These are phyloP conservation scores for Pangasius djambal DNA, from an alignment of 2,797 vertebrate species.

Conservation along the genomic window DNA sequence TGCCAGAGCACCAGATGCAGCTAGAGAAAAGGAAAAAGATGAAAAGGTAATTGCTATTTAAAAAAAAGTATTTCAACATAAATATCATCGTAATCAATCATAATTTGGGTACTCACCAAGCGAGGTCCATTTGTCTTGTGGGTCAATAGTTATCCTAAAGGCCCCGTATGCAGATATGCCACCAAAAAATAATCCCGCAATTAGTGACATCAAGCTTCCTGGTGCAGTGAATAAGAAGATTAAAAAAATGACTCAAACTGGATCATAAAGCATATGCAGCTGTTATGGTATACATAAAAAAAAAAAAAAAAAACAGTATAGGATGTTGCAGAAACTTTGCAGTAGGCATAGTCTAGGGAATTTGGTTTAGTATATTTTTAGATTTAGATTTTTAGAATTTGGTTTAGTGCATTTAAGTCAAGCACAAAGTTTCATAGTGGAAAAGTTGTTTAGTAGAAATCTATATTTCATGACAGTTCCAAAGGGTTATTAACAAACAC, in stretches of 20 bases:
- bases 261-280: not conserved
- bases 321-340: not conserved
- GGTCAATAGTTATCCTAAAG: constrained; percentile 78
- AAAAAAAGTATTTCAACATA: not conserved
- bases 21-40: constrained; percentile 63
- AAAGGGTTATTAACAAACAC: not conserved
- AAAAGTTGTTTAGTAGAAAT: not conserved
- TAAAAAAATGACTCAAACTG: not conserved
- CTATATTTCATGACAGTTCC: not conserved
- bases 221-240: not conserved
- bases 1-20: constrained; percentile 81
- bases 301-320: not conserved
- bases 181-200: constrained; percentile 86
- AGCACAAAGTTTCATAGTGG: too few relatives aligned
- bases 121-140: constrained; percentile 81
- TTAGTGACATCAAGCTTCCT: constrained; percentile 89
- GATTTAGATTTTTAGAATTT: too few relatives aligned
- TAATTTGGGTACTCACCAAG: constrained; percentile 79
- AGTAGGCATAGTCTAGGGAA: not conserved
- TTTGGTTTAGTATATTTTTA: not conserved
- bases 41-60: not conserved
- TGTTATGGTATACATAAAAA: not conserved
- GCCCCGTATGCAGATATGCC: constrained; percentile 86
- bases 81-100: not conserved
- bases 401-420: too few relatives aligned